Base-by-base conservation (phyloP, 2,888 invertebrate genomes). In the Oithona nana region DNA sequence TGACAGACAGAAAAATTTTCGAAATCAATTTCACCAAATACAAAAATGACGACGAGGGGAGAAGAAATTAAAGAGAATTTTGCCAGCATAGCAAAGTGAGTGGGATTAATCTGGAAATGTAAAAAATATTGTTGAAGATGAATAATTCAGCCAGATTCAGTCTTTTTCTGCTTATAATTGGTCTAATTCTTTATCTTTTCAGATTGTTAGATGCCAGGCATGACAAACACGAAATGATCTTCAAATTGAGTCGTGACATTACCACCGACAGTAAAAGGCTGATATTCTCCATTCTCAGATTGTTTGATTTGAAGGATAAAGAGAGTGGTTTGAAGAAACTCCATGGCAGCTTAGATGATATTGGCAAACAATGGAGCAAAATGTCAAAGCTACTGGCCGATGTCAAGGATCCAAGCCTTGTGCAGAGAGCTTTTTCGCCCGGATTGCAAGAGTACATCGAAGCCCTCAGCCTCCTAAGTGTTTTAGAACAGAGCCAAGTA, bases 191-290 rank as follows among this genome's bases (percentile, higher is more conserved):
- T n/a, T n/a, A n/a, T n/a, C n/a, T 73, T n/a, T 84, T 54, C 26
- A 54, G 54, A 26, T 24, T 22, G 80, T 68, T 92, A 48, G 88
- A 86, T 68, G 77, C 77, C 0, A 83, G 84, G 66, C 86, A 92
- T 68, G 89, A 92, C 72, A 80, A 85, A 65, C 80, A 84, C 69
- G 92, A 92, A 71, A 76, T 86, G 54, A 79, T 92, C 30, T 80
- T 89, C 0, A 89, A 90, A 74, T 71, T 84, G 0, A 81, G 84
- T 65, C 77, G 89, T 28, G 90, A 89, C 70, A 80, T 89, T 24
- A 89, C 88, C 0, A 88, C 89, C 67, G 88, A 90, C 70, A 88
- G 89, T 73, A 93, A 93, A 71, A 76, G 89, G 64, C 83, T 87
- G 3, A 93, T 92, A 67, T 92, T 89, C 71, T 73, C 86, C 13